Conservation (phyloP, 2,797 vertebrate genomes). For the Caiman crocodilus region DNA sequence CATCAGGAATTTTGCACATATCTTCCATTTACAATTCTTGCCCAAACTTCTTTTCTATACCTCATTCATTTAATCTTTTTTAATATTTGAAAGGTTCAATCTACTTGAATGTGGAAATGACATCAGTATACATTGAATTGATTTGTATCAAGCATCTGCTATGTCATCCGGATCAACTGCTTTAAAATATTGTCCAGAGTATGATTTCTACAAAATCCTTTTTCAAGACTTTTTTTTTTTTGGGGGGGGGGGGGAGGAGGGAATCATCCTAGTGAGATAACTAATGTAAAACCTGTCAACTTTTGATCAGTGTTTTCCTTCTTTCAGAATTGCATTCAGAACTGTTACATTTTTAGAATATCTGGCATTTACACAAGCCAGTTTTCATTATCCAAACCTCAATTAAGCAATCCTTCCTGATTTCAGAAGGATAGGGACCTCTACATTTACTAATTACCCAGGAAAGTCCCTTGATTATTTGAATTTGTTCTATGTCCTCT, state of each 20-base stretch:
- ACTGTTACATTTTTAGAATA: background rate
- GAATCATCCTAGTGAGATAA: background rate
- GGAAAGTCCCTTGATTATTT: background rate
- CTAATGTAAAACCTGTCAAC: background rate
- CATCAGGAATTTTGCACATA: background rate
- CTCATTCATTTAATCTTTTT: background rate
- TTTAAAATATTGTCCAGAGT: background rate
- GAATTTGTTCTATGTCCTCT: background rate
- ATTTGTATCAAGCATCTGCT: background rate
- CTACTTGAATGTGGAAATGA: background rate
- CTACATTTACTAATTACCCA: background rate
- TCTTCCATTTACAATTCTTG: background rate
- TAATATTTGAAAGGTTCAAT: background rate
- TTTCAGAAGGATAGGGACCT: background rate
- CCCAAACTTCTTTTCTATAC: rapidly evolving
- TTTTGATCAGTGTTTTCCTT: background rate
- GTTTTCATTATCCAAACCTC: background rate
- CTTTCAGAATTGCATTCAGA: background rate
- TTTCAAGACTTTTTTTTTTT: background rate
- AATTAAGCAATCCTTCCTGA: background rate
- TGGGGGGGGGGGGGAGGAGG: too few species aligned
- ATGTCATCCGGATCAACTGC: conserved; percentile 19
- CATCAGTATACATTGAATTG: background rate
- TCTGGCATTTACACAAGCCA: background rate
- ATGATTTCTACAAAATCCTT: background rate